Percentiles rank a stretch among this genome's conserved stretches.
These are phyloP conservation scores for Euwallacea fornicatus DNA, from an alignment of 1,140 invertebrate genomes.

Conservation along the genomic window DNA sequence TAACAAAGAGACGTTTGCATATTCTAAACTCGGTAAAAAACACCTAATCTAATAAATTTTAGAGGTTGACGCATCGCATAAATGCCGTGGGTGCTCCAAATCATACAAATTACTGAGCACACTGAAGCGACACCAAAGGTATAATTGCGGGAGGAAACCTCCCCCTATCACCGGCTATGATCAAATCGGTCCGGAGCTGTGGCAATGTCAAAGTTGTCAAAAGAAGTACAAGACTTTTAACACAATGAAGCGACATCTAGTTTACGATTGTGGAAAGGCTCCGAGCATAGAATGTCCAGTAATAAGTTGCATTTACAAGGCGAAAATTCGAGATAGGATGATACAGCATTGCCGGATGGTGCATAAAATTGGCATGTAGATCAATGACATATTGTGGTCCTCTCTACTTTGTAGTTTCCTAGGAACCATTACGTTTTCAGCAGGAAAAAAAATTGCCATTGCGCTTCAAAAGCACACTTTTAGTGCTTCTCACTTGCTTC, in stretches of 20 bases:
- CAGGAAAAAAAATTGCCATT: too few species aligned
- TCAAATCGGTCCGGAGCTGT: slow-evolving; percentile 29
- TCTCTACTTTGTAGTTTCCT: too few species aligned
- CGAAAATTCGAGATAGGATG: slow-evolving; percentile 54
- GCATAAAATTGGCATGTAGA: slow-evolving; percentile 41
- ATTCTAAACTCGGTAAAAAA: too few species aligned
- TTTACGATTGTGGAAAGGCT: slow-evolving; percentile 59
- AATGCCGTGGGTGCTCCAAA: slow-evolving; percentile 60
- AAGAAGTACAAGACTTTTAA: slow-evolving; percentile 58
- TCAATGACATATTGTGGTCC: too few species aligned
- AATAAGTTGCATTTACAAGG: slow-evolving; percentile 55
- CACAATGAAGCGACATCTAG: slow-evolving; percentile 56
- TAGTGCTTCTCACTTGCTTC: too few species aligned
- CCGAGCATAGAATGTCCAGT: slow-evolving; percentile 59
- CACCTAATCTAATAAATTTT: too few species aligned
- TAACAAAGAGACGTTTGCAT: too few species aligned
- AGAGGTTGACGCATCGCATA: slow-evolving; percentile 37
- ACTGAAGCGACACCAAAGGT: slow-evolving; percentile 58
- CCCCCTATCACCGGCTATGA: slow-evolving; percentile 50
- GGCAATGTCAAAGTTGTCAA: slow-evolving; percentile 55
- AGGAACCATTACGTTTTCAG: too few species aligned
- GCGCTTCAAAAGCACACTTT: too few species aligned
- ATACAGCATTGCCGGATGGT: slow-evolving; percentile 56
- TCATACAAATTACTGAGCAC: slow-evolving; percentile 58
- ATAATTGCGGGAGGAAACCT: slow-evolving; percentile 57